These are phyloP conservation scores for Sarcophaga rosellei DNA, from an alignment of 2,888 invertebrate genomes.

Conservation along the genomic window DNA sequence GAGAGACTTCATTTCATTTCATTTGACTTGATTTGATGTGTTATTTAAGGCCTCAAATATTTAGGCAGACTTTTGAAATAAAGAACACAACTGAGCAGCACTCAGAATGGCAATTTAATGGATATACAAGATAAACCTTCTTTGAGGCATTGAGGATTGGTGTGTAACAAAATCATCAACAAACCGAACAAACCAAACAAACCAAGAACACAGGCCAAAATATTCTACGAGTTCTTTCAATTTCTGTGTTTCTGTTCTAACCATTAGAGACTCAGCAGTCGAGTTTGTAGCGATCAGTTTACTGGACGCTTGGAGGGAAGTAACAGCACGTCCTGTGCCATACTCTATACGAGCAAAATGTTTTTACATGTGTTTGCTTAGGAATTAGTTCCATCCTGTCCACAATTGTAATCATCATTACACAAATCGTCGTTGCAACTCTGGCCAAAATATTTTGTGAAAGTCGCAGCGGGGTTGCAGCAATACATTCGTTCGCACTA, in stretches of 20 bases:
- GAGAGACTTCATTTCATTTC: too few relatives aligned
- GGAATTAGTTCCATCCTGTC: conserved; percentile 63
- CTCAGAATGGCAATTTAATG: not conserved
- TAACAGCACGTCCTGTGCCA: conserved; percentile 48
- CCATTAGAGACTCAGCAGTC: conserved; percentile 62
- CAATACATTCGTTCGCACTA: not conserved
- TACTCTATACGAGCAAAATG: not conserved
- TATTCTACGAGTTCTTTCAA: too few relatives aligned
- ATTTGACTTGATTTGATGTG: conserved; percentile 53
- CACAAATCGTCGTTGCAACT: conserved; percentile 76
- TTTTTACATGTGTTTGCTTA: conserved; percentile 8
- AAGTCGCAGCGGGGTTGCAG: conserved; percentile 76
- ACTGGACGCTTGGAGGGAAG: conserved; percentile 29
- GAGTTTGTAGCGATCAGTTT: conserved; percentile 30
- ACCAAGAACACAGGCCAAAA: not conserved
- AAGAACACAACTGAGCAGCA: not conserved
- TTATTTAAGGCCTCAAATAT: conserved; percentile 65
- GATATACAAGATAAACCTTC: conserved; percentile 28
- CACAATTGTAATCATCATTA: conserved; percentile 65
- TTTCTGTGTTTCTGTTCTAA: conserved; percentile 17
- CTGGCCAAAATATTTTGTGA: conserved; percentile 81
- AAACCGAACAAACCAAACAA: conserved; percentile 25
- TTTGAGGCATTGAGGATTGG: conserved; percentile 45
- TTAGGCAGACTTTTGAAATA: conserved; percentile 36
- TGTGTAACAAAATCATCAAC: not conserved